These are phyloP conservation scores for Cryptoleucopteryx plumbea DNA, from an alignment of 2,113 vertebrate species.

Conservation along the genomic window DNA sequence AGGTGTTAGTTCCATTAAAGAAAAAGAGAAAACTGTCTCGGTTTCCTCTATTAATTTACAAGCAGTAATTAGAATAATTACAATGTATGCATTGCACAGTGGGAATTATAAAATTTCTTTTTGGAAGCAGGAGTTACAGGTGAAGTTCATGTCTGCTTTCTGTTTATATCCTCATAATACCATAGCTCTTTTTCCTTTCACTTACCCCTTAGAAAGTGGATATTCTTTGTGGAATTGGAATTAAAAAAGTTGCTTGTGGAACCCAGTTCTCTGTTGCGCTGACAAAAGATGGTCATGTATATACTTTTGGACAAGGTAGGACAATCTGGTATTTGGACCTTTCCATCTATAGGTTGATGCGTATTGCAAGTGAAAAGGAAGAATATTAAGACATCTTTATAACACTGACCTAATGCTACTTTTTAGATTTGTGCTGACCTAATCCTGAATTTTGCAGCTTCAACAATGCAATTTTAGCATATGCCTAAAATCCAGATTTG, in stretches of 20 bases:
- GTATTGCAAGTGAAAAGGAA: not conserved
- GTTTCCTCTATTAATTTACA: not conserved
- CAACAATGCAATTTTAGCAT: not conserved
- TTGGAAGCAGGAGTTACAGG: not conserved
- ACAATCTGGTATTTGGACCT: not conserved
- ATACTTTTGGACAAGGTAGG: conserved; percentile 85
- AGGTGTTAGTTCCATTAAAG: not conserved
- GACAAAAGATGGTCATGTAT: conserved; percentile 83
- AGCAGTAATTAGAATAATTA: not conserved
- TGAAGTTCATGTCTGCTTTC: not conserved
- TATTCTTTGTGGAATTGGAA: conserved; percentile 83
- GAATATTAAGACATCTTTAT: not conserved
- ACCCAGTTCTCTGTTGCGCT: conserved; percentile 85
- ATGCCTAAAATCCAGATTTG: not conserved
- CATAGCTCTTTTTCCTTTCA: not conserved
- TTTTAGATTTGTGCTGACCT: not conserved
- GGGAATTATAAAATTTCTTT: not conserved
- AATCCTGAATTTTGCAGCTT: not conserved
- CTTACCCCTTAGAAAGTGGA: conserved; percentile 78
- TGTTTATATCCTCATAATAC: not conserved
- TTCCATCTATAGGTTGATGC: not conserved
- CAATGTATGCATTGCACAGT: not conserved
- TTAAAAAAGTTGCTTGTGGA: conserved; percentile 85
- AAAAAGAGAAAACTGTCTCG: not conserved
- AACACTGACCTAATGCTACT: not conserved